phyloP scores from a whole-genome alignment of 2,797 vertebrate species.

The Poecilia picta region DNA sequence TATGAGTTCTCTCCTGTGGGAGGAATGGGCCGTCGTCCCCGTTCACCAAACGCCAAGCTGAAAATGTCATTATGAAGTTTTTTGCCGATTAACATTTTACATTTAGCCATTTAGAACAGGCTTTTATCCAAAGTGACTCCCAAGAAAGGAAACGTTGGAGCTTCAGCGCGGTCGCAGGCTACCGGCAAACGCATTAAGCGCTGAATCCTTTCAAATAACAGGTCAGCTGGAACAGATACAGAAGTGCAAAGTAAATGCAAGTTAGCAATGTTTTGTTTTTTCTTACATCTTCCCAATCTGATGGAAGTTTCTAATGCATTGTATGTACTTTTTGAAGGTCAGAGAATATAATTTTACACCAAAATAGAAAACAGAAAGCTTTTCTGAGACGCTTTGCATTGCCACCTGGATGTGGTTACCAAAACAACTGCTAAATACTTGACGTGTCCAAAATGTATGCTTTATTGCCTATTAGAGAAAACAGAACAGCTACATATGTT shows the following conservation, averaged over 20 bases:
- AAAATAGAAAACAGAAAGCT: not conserved
- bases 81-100: slow-evolving; percentile 15
- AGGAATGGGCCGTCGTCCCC: not conserved
- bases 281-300: not conserved
- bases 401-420: not conserved
- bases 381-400: not conserved
- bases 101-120: slow-evolving; percentile 2
- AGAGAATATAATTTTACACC: not conserved
- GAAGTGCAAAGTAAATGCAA: not conserved
- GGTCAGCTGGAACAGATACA: slow-evolving; percentile 1
- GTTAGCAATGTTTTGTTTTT: not conserved
- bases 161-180: not conserved
- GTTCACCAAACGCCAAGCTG: not conserved
- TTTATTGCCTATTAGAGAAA: too few relatives aligned
- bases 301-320: not conserved
- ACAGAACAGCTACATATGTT: not conserved
- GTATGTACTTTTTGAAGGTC: not conserved
- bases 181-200: not conserved
- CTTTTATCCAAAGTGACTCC: slow-evolving; percentile 4
- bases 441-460: not conserved
- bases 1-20: not conserved
- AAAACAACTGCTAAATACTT: not conserved
- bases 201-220: slow-evolving; percentile 5
- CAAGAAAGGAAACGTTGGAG: not conserved
- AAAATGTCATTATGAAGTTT: slow-evolving; percentile 10